phyloP scores from a whole-genome alignment of 92 coral and sea anemone species.

The Galaxea fascicularis region DNA sequence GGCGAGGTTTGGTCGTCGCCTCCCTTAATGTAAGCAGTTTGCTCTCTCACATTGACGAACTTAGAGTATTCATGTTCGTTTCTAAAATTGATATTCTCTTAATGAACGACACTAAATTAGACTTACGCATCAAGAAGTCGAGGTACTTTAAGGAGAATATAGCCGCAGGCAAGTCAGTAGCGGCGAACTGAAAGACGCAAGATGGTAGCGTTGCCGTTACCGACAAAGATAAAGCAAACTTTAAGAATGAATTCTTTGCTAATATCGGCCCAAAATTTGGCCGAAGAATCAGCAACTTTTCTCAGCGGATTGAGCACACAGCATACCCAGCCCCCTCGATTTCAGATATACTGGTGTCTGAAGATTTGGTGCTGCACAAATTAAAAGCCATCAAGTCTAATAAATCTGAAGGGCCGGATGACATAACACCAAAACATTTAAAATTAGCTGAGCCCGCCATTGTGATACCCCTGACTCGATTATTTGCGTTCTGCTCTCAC shows the following conservation, averaged over 20 bases:
- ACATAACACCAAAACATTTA: constrained; percentile 23
- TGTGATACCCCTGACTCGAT: constrained; percentile 8
- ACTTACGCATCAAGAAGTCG: constrained; percentile 4
- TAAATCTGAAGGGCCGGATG: constrained; percentile 1
- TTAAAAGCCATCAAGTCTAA: constrained; percentile 3
- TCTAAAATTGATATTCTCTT: constrained; percentile 4
- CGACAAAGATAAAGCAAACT: not conserved
- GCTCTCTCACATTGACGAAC: constrained; percentile 19
- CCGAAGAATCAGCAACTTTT: not conserved
- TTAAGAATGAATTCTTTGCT: too few relatives aligned
- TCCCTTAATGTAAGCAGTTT: constrained; percentile 25
- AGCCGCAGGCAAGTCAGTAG: not conserved
- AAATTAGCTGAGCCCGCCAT: constrained; percentile 29
- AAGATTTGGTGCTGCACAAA: not conserved
- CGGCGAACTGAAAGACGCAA: not conserved
- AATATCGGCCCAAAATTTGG: not conserved
- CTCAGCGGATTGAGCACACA: not conserved
- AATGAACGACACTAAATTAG: constrained; percentile 7
- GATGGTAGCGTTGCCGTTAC: not conserved
- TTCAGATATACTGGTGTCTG: not conserved
- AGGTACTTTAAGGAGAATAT: not conserved
- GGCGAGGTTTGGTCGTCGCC: constrained; percentile 23
- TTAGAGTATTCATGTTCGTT: constrained; percentile 10
- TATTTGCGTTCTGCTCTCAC: constrained; percentile 3
- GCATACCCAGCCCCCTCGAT: not conserved